Conservation (phyloP, 2,797 vertebrate species). For the Cuniculus paca region DNA sequence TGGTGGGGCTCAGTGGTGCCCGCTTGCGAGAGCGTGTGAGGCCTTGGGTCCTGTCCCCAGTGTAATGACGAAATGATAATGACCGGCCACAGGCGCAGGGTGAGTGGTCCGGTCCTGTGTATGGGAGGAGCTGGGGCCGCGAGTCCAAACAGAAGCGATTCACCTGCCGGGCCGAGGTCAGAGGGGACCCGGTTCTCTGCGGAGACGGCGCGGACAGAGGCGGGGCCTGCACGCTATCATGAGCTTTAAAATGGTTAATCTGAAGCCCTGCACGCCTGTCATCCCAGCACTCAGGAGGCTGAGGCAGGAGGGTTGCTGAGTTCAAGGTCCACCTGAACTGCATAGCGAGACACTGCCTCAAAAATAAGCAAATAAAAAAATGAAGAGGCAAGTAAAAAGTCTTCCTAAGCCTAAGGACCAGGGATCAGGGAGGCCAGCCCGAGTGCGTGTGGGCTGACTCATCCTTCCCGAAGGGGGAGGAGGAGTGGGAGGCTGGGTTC, state of each 20-base stretch:
- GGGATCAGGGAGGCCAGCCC: not conserved
- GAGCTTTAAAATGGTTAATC: not conserved
- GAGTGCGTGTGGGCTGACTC: not conserved
- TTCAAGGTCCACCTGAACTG: not conserved
- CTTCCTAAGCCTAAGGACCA: not conserved
- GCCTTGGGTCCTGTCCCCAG: not conserved
- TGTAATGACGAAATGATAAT: not conserved
- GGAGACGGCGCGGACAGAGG: not conserved
- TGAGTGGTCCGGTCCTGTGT: not conserved
- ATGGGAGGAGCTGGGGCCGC: no score
- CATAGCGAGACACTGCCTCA: not conserved
- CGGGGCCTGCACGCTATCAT: not conserved
- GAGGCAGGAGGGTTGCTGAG: not conserved
- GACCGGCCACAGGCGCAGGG: not conserved
- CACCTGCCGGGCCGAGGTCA: not conserved
- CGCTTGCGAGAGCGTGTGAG: accelerated
- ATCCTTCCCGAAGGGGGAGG: not conserved
- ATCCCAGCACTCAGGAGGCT: not conserved
- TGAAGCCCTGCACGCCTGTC: not conserved
- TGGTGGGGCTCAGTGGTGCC: accelerated
- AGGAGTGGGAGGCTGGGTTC: not conserved
- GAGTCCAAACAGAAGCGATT: no score
- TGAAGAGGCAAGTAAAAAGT: not conserved
- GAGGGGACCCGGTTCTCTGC: not conserved
- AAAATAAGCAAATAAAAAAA: not conserved